A percentile compares a stretch with the other conserved stretches of the same genome.
Evolutionary conservation across 2,113 vertebrate species (phyloP).

Genomic region (Mesoclemmys tuberculata): DNA sequence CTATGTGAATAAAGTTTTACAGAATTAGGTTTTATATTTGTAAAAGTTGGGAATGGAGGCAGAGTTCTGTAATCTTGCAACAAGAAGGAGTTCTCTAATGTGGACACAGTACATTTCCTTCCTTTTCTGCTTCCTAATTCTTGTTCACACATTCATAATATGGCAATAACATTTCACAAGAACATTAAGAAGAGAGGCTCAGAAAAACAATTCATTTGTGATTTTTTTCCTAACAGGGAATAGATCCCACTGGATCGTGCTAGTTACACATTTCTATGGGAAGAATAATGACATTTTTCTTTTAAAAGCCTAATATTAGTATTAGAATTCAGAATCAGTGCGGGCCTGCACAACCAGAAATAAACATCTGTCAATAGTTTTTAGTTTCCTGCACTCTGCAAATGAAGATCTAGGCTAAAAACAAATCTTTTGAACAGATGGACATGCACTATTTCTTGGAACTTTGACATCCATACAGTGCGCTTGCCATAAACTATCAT

Average conservation of each 20-base stretch:
- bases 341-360: conserved; percentile 7
- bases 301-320: neutral
- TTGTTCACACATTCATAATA: neutral
- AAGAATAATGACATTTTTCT: neutral
- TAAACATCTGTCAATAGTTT: conserved; percentile 37
- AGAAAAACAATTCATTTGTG: neutral
- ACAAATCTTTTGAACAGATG: conserved; percentile 64
- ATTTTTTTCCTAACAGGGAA: neutral
- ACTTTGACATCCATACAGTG: conserved; percentile 30
- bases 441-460: conserved; percentile 34
- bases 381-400: neutral
- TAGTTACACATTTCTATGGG: neutral
- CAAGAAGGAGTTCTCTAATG: neutral
- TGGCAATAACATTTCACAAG: neutral
- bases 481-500: conserved; percentile 30
- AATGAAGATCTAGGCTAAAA: conserved; percentile 31
- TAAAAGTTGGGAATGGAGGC: neutral
- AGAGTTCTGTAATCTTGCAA: neutral
- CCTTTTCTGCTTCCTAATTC: neutral
- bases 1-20: neutral
- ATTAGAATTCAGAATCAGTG: conserved; percentile 29
- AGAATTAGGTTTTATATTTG: neutral
- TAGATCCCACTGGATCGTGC: fast-evolving
- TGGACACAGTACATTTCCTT: neutral
- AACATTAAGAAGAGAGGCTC: neutral